Percentiles rank a stretch among this genome's conserved stretches.
These are phyloP conservation scores for Cactoblastis cactorum DNA, from an alignment of 2,888 invertebrate genomes.

Conservation along the genomic window DNA sequence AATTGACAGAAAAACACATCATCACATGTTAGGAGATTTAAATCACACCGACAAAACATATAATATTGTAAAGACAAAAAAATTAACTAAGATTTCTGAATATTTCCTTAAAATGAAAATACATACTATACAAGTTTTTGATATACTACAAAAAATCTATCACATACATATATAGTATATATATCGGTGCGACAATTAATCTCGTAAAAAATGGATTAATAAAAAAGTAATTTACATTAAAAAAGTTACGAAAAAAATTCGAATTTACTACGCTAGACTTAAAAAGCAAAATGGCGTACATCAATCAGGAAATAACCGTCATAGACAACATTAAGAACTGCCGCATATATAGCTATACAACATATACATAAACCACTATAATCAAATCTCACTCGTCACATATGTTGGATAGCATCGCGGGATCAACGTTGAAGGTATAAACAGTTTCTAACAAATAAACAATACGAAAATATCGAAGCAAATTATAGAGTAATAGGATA, in stretches of 20 bases:
- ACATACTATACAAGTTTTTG: not conserved
- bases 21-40: not conserved
- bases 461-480: too few relatives aligned
- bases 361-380: too few relatives aligned
- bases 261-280: constrained; percentile 43
- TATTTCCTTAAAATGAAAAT: not conserved
- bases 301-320: not conserved
- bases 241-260: constrained; percentile 35
- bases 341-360: too few relatives aligned
- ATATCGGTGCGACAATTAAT: not conserved
- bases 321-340: too few relatives aligned
- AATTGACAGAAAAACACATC: not conserved
- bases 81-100: too few relatives aligned
- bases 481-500: too few relatives aligned
- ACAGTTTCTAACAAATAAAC: too few relatives aligned
- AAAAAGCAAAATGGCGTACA: constrained; percentile 22
- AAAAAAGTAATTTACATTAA: not conserved
- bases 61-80: not conserved
- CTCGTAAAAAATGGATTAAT: constrained; percentile 29
- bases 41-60: not conserved
- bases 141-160: too few relatives aligned
- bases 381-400: too few relatives aligned
- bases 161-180: too few relatives aligned
- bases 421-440: too few relatives aligned
- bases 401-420: too few relatives aligned